Conservation (phyloP, 2,888 invertebrate genomes). For the Brachyptera risi region DNA sequence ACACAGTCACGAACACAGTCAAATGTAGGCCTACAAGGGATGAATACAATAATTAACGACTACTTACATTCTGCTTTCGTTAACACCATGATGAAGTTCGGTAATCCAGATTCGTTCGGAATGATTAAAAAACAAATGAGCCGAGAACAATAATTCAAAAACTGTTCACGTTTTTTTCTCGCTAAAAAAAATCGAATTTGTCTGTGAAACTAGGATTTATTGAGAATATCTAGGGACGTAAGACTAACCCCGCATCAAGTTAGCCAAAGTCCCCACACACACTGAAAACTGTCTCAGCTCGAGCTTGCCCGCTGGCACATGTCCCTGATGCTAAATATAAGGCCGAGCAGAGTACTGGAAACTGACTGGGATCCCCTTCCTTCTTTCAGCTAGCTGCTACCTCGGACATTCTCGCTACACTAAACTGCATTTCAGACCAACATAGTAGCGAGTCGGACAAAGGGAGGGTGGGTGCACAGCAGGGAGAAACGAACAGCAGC, state of each 20-base stretch:
- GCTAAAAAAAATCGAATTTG: not conserved
- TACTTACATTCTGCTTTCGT: slow-evolving; percentile 46
- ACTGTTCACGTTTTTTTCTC: no score
- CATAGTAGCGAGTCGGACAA: not conserved
- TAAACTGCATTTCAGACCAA: not conserved
- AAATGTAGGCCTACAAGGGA: no score
- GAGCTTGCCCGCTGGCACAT: slow-evolving; percentile 29
- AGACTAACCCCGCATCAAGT: slow-evolving; percentile 14
- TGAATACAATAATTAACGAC: slow-evolving; percentile 11
- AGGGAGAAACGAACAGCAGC: not conserved
- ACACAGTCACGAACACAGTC: no score
- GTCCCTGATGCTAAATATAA: slow-evolving; percentile 32
- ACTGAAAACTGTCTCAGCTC: slow-evolving; percentile 9
- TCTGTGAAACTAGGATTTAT: not conserved
- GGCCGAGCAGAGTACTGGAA: slow-evolving; percentile 24
- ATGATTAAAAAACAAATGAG: slow-evolving; percentile 6
- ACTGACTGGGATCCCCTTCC: not conserved
- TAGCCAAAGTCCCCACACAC: slow-evolving; percentile 21
- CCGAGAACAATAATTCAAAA: not conserved
- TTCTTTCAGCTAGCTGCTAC: no score
- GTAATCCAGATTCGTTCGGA: slow-evolving; percentile 23
- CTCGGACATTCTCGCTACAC: not conserved
- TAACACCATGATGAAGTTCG: slow-evolving; percentile 43
- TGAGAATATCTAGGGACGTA: slow-evolving; percentile 17
- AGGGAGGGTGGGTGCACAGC: no score